These are phyloP conservation scores for Leptopilina syphax DNA, from an alignment of 2,888 invertebrate genomes.

Conservation along the genomic window DNA sequence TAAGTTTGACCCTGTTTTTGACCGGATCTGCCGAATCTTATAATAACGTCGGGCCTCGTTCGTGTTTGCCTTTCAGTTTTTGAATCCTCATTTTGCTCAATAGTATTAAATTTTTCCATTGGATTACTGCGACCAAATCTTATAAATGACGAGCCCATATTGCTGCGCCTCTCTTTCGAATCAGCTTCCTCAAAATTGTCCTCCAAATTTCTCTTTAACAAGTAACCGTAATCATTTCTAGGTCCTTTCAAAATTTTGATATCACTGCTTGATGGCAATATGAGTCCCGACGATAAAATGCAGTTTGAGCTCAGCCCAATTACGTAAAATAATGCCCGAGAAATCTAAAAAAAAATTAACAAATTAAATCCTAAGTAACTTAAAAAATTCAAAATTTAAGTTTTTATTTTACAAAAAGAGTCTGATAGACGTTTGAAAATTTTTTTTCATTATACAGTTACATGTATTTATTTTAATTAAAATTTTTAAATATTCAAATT, in stretches of 20 bases:
- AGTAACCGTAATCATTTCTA: slow-evolving; percentile 65
- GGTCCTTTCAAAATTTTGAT: slow-evolving; percentile 57
- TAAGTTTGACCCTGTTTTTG: slow-evolving; percentile 52
- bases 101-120: slow-evolving; percentile 41
- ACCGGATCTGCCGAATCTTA: slow-evolving; percentile 71
- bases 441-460: too few species aligned
- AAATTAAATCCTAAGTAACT: too few species aligned
- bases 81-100: slow-evolving; percentile 44
- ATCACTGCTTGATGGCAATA: slow-evolving; percentile 55
- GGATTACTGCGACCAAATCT: slow-evolving; percentile 60
- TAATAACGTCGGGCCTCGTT: slow-evolving; percentile 69
- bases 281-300: slow-evolving; percentile 59
- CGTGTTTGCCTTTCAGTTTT: slow-evolving; percentile 58
- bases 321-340: slow-evolving; percentile 61
- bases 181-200: slow-evolving; percentile 62
- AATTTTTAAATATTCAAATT: too few species aligned
- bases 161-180: slow-evolving; percentile 68
- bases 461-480: too few species aligned
- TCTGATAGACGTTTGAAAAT: too few species aligned
- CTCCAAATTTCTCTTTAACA: slow-evolving; percentile 62
- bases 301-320: slow-evolving; percentile 62
- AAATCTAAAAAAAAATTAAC: slow-evolving; percentile 57
- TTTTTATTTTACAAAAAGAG: too few species aligned
- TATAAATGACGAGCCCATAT: slow-evolving; percentile 68
- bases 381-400: neutral